These are phyloP conservation scores for Cichlasoma orientale DNA, from an alignment of 2,797 vertebrate species.

Conservation along the genomic window DNA sequence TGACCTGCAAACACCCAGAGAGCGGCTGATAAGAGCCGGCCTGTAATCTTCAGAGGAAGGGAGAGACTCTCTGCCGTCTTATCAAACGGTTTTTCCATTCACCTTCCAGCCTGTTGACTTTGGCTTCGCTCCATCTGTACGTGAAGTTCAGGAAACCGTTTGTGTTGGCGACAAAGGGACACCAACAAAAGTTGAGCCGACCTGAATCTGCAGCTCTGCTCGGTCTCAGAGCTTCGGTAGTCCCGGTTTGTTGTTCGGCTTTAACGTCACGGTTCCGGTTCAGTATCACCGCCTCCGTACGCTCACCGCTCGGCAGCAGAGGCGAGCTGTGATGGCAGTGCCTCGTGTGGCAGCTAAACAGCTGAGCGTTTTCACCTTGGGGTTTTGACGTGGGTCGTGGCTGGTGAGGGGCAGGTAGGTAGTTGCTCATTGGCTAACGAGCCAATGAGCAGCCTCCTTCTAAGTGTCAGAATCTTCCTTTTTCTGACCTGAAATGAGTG, in stretches of 20 bases:
- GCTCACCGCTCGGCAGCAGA: too few relatives aligned
- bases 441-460: background rate
- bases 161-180: background rate
- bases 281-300: too few relatives aligned
- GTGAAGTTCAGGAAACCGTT: background rate
- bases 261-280: background rate
- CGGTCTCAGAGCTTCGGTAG: too few relatives aligned
- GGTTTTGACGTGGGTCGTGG: too few relatives aligned
- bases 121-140: background rate
- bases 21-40: constrained; percentile 48
- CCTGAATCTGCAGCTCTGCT: too few relatives aligned
- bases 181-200: background rate
- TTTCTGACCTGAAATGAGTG: background rate
- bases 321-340: too few relatives aligned
- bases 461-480: background rate
- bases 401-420: background rate
- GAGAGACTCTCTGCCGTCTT: constrained; percentile 12
- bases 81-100: constrained; percentile 14
- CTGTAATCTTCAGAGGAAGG: constrained; percentile 23
- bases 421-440: background rate
- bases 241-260: too few relatives aligned
- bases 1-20: constrained; percentile 4
- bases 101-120: background rate
- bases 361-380: too few relatives aligned
- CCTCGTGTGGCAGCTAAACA: too few relatives aligned